Percentiles rank a stretch among this genome's conserved stretches.
These are phyloP conservation scores for Charina bottae DNA, from an alignment of 2,113 vertebrate species.

Conservation along the genomic window DNA sequence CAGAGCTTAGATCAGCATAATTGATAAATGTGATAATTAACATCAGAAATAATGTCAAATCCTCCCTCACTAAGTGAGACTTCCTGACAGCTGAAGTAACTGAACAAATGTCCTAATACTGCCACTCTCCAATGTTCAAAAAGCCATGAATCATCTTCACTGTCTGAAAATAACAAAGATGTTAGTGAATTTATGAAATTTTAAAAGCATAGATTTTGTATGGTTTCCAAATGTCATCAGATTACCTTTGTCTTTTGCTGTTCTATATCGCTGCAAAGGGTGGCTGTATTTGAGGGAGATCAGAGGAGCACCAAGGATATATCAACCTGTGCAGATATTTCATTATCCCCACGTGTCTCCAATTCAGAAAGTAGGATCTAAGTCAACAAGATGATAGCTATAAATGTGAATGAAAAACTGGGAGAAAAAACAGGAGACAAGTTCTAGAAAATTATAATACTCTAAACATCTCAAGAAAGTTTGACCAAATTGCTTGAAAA, in stretches of 20 bases:
- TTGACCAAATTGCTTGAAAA: neutral
- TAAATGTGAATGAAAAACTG: neutral
- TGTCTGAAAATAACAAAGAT: slow-evolving; percentile 20
- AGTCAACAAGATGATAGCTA: neutral
- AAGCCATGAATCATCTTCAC: neutral
- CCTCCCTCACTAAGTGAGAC: slow-evolving; percentile 17
- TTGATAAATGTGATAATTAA: slow-evolving; percentile 41
- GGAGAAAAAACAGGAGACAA: neutral
- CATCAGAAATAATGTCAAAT: slow-evolving; percentile 31
- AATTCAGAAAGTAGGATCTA: neutral
- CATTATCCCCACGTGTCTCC: neutral
- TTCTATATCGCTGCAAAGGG: neutral
- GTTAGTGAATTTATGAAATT: slow-evolving; percentile 3
- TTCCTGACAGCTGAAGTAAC: slow-evolving; percentile 36
- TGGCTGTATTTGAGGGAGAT: neutral
- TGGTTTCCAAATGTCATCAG: slow-evolving; percentile 1
- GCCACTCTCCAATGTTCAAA: slow-evolving; percentile 21
- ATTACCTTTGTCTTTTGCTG: neutral
- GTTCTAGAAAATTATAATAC: neutral
- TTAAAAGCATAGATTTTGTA: slow-evolving; percentile 10
- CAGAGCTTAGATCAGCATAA: slow-evolving; percentile 8
- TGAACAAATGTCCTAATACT: slow-evolving; percentile 16
- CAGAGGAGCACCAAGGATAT: neutral
- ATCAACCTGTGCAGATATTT: neutral
- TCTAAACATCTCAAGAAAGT: neutral